phyloP scores from a whole-genome alignment of 2,797 vertebrate species.

The Hippocampus kuda region DNA sequence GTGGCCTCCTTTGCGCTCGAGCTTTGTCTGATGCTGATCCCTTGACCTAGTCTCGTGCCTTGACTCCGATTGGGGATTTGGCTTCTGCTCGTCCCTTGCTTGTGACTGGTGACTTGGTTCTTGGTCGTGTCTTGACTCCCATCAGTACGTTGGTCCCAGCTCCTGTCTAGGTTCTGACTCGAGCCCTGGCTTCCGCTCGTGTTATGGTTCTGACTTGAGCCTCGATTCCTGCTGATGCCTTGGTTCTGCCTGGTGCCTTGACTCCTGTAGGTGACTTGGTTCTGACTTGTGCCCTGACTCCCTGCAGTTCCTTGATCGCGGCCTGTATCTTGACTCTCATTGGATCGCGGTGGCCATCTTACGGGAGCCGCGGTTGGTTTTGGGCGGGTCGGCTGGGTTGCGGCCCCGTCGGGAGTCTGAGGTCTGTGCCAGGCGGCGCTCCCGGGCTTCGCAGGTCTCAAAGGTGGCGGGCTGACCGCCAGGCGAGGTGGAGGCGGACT shows the following conservation, averaged over 20 bases:
- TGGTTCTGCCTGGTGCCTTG: neutral
- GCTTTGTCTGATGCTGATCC: neutral
- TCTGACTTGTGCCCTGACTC: neutral
- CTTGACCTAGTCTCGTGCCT: neutral
- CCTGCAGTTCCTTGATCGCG: neutral
- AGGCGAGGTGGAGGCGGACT: neutral
- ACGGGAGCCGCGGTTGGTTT: neutral
- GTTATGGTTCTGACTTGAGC: neutral
- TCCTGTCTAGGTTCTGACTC: neutral
- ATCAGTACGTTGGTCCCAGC: neutral
- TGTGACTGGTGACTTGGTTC: neutral
- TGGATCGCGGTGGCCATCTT: conserved; percentile 16
- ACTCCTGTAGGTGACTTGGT: neutral
- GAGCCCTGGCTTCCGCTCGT: neutral
- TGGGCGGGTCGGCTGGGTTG: conserved; percentile 9
- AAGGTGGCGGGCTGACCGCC: neutral
- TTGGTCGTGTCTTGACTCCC: neutral
- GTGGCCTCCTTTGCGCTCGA: neutral
- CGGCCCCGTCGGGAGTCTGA: conserved; percentile 10
- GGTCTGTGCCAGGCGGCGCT: conserved; percentile 14
- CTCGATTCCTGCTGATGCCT: neutral
- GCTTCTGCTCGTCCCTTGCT: neutral
- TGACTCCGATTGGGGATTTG: neutral
- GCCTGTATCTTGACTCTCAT: conserved; percentile 21
- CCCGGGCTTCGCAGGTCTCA: conserved; percentile 22